Evolutionary conservation across 2,888 invertebrate genomes (phyloP).

Genomic region (Ferrisia virgata): DNA sequence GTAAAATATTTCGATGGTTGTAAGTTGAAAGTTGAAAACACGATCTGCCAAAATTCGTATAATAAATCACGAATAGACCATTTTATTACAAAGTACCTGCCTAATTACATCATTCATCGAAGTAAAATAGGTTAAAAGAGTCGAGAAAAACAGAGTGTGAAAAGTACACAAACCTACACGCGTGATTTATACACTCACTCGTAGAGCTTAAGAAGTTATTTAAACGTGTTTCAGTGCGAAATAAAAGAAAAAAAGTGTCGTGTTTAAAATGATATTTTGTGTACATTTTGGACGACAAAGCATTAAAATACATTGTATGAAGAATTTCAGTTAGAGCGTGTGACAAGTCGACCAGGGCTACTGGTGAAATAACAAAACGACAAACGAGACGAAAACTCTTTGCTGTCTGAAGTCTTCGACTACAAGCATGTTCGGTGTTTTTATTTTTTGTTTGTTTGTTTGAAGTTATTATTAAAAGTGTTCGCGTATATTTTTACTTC

Average conservation of each 20-base stretch:
- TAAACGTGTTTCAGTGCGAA: neutral
- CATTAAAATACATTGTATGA: neutral
- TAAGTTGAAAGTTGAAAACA: too few relatives aligned
- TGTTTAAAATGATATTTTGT: slow-evolving; percentile 4
- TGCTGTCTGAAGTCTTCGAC: neutral
- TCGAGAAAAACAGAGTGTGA: too few relatives aligned
- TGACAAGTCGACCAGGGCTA: neutral
- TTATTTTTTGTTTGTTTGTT: too few relatives aligned
- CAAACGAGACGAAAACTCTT: neutral
- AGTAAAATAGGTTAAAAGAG: too few relatives aligned
- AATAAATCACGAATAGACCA: too few relatives aligned
- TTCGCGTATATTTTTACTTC: neutral
- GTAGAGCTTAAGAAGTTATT: too few relatives aligned
- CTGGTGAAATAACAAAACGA: neutral
- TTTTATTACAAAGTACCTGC: too few relatives aligned
- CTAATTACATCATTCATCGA: too few relatives aligned
- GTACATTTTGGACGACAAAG: neutral
- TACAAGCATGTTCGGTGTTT: neutral
- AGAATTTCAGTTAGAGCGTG: neutral
- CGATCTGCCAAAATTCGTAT: too few relatives aligned
- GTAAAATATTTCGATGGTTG: too few relatives aligned
- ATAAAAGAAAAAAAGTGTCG: neutral
- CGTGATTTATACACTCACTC: too few relatives aligned
- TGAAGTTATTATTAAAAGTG: neutral
- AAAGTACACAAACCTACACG: too few relatives aligned